Percentiles rank a stretch among this genome's conserved stretches.
Conservation (phyloP, 2,113 vertebrate species). For the Hippopotamus amphibius region DNA sequence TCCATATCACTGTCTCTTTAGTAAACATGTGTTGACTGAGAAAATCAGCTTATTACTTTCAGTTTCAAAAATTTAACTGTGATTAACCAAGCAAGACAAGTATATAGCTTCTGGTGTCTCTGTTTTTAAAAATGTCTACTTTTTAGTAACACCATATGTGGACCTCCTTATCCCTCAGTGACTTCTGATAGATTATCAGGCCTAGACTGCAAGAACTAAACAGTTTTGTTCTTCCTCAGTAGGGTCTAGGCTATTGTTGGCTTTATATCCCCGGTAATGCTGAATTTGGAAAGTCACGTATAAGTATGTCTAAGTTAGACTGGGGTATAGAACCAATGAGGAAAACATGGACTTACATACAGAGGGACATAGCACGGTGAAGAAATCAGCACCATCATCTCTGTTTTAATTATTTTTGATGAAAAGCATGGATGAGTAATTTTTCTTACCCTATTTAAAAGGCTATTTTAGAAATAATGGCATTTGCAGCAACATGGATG, state of each 20-base stretch:
- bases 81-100: slow-evolving; percentile 27
- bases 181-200: not conserved
- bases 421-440: not conserved
- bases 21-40: not conserved
- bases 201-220: not conserved
- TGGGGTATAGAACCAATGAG: not conserved
- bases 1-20: not conserved
- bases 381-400: not conserved
- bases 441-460: not conserved
- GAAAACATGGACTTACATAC: not conserved
- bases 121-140: not conserved
- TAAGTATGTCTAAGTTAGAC: not conserved
- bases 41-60: not conserved
- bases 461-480: not conserved
- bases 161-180: not conserved
- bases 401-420: not conserved
- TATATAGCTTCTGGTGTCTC: not conserved
- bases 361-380: not conserved
- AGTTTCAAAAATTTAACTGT: slow-evolving; percentile 37
- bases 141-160: not conserved
- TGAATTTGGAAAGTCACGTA: not conserved
- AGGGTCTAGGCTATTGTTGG: not conserved
- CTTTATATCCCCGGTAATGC: not conserved
- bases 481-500: not conserved
- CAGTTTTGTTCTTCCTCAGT: not conserved